Evolutionary conservation across 1,140 invertebrate species (phyloP).

Genomic region (Zaprionus lachaisei): DNA sequence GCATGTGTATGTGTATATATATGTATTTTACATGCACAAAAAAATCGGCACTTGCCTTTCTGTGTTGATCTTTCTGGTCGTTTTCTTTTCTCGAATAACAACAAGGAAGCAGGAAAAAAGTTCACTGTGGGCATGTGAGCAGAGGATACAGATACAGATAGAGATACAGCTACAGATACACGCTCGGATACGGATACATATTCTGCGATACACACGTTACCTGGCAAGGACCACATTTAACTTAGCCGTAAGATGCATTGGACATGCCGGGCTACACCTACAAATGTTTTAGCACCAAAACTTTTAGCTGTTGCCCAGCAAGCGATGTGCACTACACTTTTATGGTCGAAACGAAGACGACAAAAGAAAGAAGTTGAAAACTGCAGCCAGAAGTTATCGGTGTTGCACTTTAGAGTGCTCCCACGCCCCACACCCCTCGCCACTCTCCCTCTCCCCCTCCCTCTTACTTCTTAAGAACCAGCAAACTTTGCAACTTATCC

Average conservation of each 20-base stretch:
- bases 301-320: slow-evolving; percentile 36
- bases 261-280: slow-evolving; percentile 68
- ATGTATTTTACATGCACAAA: background rate
- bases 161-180: background rate
- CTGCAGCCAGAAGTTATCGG: slow-evolving; percentile 69
- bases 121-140: slow-evolving; percentile 58
- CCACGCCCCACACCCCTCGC: slow-evolving; percentile 28
- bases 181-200: slow-evolving; percentile 10
- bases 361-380: slow-evolving; percentile 46
- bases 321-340: slow-evolving; percentile 31
- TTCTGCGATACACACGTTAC: slow-evolving; percentile 40
- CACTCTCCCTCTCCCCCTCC: background rate
- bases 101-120: slow-evolving; percentile 24
- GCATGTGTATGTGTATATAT: background rate
- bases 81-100: slow-evolving; percentile 54
- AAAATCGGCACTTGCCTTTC: slow-evolving; percentile 74
- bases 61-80: slow-evolving; percentile 77
- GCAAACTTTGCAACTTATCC: slow-evolving; percentile 46
- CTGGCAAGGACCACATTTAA: slow-evolving; percentile 34
- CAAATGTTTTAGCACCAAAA: slow-evolving; percentile 75
- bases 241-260: slow-evolving; percentile 47
- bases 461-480: slow-evolving; percentile 12
- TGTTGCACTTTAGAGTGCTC: slow-evolving; percentile 66
- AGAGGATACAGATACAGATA: background rate
- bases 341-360: slow-evolving; percentile 36